Evolutionary conservation across 2,888 invertebrate species (phyloP), one percentile per base, ranked within the genome.

Genomic region (Malthinus flaveolus): DNA sequence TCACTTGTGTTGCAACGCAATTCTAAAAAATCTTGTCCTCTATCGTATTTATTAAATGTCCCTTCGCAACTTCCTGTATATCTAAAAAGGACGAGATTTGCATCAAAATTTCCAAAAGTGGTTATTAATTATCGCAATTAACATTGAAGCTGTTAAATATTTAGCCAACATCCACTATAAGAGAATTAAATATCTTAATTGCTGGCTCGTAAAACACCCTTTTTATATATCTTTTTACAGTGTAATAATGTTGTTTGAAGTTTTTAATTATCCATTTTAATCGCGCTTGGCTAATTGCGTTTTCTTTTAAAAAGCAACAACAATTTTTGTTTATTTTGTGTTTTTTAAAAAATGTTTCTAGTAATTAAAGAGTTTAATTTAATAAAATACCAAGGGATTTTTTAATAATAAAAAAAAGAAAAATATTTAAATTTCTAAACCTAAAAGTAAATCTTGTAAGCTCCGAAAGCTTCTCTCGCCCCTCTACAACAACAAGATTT

Each of bases 201-300:
- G 48, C 51, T 42, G 11, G 57, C 51, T 48, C 52, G 46, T 57
- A 57, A 57, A 60, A 60, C 51, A 48, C 53, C 52, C 53, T 53
- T 53, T 58, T 58, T 49, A 45, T 53, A 49, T 49, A 54, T 53
- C 55, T 55, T 60, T 60, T 60, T 59, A 56, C 39, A 36, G 60
- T 46, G 60, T 56, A 56, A 51, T 56, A 60, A 56, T 48, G 48
- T 60, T 60, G 57, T 47, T 57, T 49, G 49, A 53, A 53, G 45
- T 32, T 48, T 49, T 61, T 61, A 61, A 61, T 61, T 61, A 54
- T 50, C 37, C 59, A 54, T 46, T 53, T 34, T 57, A 52, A 48
- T 57, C 51, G 36, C 48, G 48, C 37, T 42, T 51, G 35, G 44
- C 49, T 54, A 59, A 59, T 59, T 59, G 48, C 49, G 45, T 39